Evolutionary conservation across 2,797 vertebrate species (phyloP).

Genomic region (Pangasius sanitwongsei): DNA sequence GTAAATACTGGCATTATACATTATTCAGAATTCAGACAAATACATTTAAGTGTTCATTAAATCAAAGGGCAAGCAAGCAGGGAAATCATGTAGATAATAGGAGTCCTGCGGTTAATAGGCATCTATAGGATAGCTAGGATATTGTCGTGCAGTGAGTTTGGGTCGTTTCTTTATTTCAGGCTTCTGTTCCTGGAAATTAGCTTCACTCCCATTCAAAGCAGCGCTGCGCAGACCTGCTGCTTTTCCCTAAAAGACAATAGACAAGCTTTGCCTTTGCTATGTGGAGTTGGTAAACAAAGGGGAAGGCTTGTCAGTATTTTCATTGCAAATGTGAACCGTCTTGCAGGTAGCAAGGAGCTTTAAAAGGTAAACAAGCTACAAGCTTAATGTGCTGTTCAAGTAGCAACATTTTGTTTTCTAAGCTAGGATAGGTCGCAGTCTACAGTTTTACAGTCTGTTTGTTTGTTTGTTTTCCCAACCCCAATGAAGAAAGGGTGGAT

Average conservation of each 20-base stretch:
- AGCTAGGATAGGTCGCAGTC: not conserved
- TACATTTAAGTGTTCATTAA: too few species aligned
- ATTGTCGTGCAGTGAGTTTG: not conserved
- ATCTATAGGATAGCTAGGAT: not conserved
- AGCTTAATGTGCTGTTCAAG: not conserved
- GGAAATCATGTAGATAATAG: too few species aligned
- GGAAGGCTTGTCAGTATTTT: not conserved
- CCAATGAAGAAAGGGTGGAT: not conserved
- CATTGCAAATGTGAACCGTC: not conserved
- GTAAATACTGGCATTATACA: not conserved
- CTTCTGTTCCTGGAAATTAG: not conserved
- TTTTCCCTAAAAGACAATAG: not conserved
- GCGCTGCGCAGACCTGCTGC: not conserved
- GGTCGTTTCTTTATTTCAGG: not conserved
- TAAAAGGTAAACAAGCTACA: not conserved
- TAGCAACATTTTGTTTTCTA: not conserved
- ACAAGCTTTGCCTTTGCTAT: too few species aligned
- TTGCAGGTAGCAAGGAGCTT: not conserved
- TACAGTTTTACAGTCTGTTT: not conserved
- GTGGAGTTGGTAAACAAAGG: not conserved
- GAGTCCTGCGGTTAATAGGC: not conserved
- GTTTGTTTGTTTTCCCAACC: not conserved
- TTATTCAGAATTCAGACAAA: too few species aligned
- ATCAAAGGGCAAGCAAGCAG: too few species aligned
- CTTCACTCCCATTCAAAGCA: constrained; percentile 7